These are phyloP conservation scores for Antitype chi DNA, from an alignment of 2,888 invertebrate genomes.

Conservation along the genomic window DNA sequence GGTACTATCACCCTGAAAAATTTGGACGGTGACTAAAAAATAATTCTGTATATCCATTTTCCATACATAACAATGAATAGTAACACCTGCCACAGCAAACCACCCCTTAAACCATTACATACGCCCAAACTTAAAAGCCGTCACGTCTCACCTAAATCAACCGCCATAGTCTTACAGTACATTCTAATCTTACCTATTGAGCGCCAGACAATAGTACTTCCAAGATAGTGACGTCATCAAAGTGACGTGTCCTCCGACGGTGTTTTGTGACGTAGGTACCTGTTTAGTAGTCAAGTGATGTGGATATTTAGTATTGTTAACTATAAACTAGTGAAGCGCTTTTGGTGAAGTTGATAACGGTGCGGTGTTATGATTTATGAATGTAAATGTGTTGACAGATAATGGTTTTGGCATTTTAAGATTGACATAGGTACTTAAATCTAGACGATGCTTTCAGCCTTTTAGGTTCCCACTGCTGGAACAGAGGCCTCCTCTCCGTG, in stretches of 20 bases:
- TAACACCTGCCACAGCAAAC: neutral
- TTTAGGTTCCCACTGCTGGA: too few species aligned
- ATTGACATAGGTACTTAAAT: neutral
- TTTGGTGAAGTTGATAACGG: neutral
- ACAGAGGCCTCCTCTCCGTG: too few species aligned
- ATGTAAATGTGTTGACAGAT: neutral
- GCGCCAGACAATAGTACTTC: slow-evolving; percentile 40
- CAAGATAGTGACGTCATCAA: slow-evolving; percentile 41
- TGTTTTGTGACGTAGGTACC: slow-evolving; percentile 18
- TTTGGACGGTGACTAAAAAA: too few species aligned
- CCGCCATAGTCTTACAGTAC: slow-evolving; percentile 18
- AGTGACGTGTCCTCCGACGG: slow-evolving; percentile 57
- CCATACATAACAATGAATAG: neutral
- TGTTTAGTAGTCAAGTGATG: slow-evolving; percentile 4
- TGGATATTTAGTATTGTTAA: slow-evolving; percentile 14
- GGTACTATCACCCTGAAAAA: too few species aligned
- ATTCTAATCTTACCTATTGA: slow-evolving; percentile 42
- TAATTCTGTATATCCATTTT: neutral
- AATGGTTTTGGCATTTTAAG: neutral
- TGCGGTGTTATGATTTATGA: neutral
- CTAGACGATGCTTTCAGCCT: too few species aligned
- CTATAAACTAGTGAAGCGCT: neutral
- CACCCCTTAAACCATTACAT: neutral
- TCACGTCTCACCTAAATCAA: slow-evolving; percentile 48
- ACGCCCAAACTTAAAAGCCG: neutral